Conservation (phyloP, 1,140 invertebrate species). For the Planococcus citri region DNA sequence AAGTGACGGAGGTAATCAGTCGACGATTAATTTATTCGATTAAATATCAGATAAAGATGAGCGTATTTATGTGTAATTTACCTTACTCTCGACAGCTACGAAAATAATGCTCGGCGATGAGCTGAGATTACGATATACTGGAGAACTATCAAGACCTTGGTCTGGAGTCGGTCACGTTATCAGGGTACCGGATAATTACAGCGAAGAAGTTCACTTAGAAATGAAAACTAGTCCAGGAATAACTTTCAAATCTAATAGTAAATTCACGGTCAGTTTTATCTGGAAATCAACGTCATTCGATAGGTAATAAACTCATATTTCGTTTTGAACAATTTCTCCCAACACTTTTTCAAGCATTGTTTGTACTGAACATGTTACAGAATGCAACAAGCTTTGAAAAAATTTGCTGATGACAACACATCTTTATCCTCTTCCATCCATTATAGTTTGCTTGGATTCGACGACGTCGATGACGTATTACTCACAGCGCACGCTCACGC, state of each 20-base stretch:
- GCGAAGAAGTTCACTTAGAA: constrained; percentile 96
- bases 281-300: constrained; percentile 99
- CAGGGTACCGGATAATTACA: constrained; percentile 97
- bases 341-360: not conserved
- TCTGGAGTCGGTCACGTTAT: constrained; percentile 89
- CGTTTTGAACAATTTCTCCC: not conserved
- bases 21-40: not conserved
- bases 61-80: too few species aligned
- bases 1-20: constrained; percentile 60
- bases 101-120: constrained; percentile 61
- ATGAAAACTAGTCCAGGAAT: constrained; percentile 81
- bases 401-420: constrained; percentile 91
- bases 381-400: constrained; percentile 88
- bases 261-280: constrained; percentile 96
- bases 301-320: constrained; percentile 56
- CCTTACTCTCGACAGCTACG: constrained; percentile 55
- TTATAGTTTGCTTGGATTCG: constrained; percentile 86
- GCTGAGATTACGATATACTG: too few species aligned
- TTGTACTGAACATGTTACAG: constrained; percentile 39
- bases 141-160: too few species aligned
- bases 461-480: constrained; percentile 91
- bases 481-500: constrained; percentile 78
- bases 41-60: not conserved
- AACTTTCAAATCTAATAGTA: constrained; percentile 81
- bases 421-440: constrained; percentile 98